Evolutionary conservation across 2,797 vertebrate genomes (phyloP).

Genomic region (Hyperoplus lanceolatus): DNA sequence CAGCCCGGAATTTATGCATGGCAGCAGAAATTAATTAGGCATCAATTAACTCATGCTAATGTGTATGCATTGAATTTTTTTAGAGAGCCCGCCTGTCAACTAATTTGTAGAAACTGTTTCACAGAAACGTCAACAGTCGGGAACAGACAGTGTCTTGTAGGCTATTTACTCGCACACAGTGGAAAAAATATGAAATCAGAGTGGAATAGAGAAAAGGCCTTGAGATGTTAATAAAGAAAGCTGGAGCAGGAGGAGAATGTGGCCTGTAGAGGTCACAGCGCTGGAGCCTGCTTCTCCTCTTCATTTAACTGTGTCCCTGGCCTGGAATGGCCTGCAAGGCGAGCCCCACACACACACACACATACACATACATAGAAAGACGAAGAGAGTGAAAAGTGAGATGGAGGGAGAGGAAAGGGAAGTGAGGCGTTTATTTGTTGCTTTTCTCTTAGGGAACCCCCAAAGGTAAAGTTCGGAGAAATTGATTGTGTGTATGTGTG

Average conservation of each 20-base stretch:
- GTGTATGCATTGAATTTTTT: slow-evolving; percentile 82
- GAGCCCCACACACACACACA: slow-evolving; percentile 54
- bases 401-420: slow-evolving; percentile 71
- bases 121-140: slow-evolving; percentile 73
- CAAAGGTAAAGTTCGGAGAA: slow-evolving; percentile 79
- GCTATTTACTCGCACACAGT: slow-evolving; percentile 75
- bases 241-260: slow-evolving; percentile 72
- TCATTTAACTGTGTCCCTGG: slow-evolving; percentile 77
- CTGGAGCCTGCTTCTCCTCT: slow-evolving; percentile 73
- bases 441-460: slow-evolving; percentile 78
- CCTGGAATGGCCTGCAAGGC: slow-evolving; percentile 63
- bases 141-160: slow-evolving; percentile 79
- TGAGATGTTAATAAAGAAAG: slow-evolving; percentile 83
- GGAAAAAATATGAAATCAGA: slow-evolving; percentile 76
- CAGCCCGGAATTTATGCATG: slow-evolving; percentile 86
- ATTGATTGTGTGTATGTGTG: slow-evolving; percentile 29
- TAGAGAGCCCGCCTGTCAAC: slow-evolving; percentile 82
- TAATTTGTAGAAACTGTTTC: slow-evolving; percentile 87
- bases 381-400: slow-evolving; percentile 57
- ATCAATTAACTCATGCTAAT: slow-evolving; percentile 91
- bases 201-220: slow-evolving; percentile 71
- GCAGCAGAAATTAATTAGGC: slow-evolving; percentile 90
- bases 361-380: slow-evolving; percentile 54
- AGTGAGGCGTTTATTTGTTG: slow-evolving; percentile 83
- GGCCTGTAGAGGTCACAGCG: slow-evolving; percentile 75